Percentiles rank a stretch among this genome's conserved stretches.
Conservation (phyloP, 2,888 invertebrate species). For the Drosophila vallismaia region DNA sequence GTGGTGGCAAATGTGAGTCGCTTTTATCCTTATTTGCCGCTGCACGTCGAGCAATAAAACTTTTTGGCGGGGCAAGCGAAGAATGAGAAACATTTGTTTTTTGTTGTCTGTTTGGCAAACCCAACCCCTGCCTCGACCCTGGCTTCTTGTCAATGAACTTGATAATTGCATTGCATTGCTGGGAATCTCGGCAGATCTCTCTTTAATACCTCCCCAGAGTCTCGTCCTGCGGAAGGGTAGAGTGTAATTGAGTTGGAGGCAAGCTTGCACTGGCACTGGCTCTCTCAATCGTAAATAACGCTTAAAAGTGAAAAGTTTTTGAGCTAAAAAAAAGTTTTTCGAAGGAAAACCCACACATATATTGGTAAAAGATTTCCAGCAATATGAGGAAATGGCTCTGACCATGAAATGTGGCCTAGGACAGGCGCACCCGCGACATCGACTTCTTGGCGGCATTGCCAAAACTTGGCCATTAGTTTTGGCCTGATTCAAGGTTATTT, state of each 20-base stretch:
- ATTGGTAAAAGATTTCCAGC: constrained; percentile 30
- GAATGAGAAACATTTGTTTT: constrained; percentile 51
- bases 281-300: constrained; percentile 38
- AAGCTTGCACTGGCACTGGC: constrained; percentile 50
- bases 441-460: constrained; percentile 2
- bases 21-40: constrained; percentile 22
- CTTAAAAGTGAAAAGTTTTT: constrained; percentile 40
- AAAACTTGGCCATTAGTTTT: not conserved
- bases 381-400: constrained; percentile 15
- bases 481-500: not conserved
- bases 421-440: not conserved
- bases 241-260: constrained; percentile 66
- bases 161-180: constrained; percentile 53
- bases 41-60: constrained; percentile 47
- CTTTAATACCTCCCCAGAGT: constrained; percentile 31
- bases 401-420: constrained; percentile 30
- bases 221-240: constrained; percentile 44
- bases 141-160: constrained; percentile 54
- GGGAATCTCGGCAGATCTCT: constrained; percentile 7
- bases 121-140: too few species aligned
- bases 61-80: constrained; percentile 27
- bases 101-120: constrained; percentile 25
- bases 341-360: constrained; percentile 26
- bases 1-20: constrained; percentile 39
- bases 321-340: constrained; percentile 27